phyloP scores from a whole-genome alignment of 2,113 vertebrate genomes.

The Phoenicopterus ruber region DNA sequence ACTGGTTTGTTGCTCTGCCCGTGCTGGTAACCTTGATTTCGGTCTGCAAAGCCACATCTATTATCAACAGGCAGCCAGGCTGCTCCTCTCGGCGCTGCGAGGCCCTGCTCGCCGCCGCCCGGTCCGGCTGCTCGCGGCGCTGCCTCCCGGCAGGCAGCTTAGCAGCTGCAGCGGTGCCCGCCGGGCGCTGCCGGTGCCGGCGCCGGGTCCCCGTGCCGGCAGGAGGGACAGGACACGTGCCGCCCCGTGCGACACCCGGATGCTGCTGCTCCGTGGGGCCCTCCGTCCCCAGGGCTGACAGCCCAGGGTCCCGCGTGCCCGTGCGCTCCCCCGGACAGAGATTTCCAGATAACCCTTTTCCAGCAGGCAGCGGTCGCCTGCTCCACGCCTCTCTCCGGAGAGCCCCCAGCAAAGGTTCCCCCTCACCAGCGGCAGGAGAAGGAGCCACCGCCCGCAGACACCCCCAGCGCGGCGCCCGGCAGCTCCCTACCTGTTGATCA shows the following conservation, averaged over 20 bases:
- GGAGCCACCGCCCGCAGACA: background rate
- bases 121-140: no score
- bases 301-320: accelerated
- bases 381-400: accelerated
- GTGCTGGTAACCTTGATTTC: background rate
- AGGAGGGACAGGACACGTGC: background rate
- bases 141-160: background rate
- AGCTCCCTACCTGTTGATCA: conserved; percentile 89
- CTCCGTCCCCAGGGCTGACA: accelerated
- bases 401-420: background rate
- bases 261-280: background rate
- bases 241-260: accelerated
- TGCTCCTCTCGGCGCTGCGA: background rate
- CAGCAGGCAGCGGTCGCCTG: background rate
- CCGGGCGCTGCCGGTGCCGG: accelerated
- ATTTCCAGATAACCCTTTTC: background rate
- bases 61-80: background rate
- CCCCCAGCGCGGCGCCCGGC: background rate
- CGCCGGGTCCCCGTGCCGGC: background rate
- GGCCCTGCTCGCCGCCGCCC: background rate
- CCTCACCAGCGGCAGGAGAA: background rate
- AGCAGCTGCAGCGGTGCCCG: background rate
- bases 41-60: background rate
- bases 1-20: background rate
- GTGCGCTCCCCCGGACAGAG: accelerated